Evolutionary conservation across 2,797 vertebrate genomes (phyloP).

Genomic region (Pelochelys cantorii): DNA sequence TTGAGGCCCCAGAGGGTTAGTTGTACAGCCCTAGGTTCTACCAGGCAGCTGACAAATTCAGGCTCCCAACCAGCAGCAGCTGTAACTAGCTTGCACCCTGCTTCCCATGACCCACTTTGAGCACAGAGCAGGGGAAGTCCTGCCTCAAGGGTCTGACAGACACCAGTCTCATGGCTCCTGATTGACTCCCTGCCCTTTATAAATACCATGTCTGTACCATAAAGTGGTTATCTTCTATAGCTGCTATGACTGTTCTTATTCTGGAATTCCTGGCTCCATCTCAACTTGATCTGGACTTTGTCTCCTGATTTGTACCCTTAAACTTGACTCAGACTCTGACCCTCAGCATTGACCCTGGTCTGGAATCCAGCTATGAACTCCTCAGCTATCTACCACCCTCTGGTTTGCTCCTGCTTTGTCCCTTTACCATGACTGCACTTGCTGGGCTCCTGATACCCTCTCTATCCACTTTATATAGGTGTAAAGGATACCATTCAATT

Average conservation of each 20-base stretch:
- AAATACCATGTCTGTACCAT: not conserved
- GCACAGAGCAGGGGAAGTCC: not conserved
- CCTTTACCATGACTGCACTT: not conserved
- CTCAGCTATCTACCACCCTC: not conserved
- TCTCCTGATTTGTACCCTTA: not conserved
- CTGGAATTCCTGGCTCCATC: not conserved
- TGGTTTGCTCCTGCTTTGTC: not conserved
- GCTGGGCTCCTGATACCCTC: not conserved
- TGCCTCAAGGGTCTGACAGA: not conserved
- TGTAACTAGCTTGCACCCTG: not conserved
- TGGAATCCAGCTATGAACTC: not conserved
- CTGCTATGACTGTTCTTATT: not conserved
- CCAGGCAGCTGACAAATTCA: not conserved
- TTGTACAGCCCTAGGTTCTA: too few relatives aligned
- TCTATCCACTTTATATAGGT: not conserved
- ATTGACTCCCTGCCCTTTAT: not conserved
- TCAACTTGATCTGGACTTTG: not conserved
- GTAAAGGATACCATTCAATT: not conserved
- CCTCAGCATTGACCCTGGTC: not conserved
- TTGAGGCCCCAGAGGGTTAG: not conserved
- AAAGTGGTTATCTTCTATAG: not conserved
- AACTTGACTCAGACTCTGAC: not conserved
- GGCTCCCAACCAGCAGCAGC: not conserved
- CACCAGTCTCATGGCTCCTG: not conserved
- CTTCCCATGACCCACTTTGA: not conserved